phyloP scores from a whole-genome alignment of 2,113 vertebrate genomes.

The Oryzias woworae region DNA sequence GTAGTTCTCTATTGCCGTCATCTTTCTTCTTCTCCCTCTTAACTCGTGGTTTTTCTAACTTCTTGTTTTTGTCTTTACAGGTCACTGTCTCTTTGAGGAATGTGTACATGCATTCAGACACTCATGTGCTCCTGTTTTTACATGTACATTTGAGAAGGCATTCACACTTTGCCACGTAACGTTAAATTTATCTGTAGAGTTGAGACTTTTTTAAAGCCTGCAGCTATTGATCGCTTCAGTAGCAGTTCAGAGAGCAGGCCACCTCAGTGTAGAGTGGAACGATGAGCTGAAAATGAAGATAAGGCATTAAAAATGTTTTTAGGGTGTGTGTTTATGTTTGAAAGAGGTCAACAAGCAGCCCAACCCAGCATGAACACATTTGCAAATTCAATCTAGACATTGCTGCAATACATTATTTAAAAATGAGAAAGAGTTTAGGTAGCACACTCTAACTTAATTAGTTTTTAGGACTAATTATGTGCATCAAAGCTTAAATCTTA shows the following conservation, averaged over 20 bases:
- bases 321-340: conserved; percentile 5
- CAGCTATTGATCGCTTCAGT: conserved; percentile 19
- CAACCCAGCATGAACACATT: conserved; percentile 26
- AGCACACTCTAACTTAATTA: not conserved
- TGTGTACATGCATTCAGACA: conserved; percentile 18
- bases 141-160: conserved; percentile 6
- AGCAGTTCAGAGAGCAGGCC: conserved; percentile 23
- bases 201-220: conserved; percentile 15
- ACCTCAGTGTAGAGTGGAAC: conserved; percentile 30
- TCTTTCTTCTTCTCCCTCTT: conserved; percentile 32
- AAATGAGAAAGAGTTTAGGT: conserved; percentile 45
- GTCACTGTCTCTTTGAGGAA: conserved; percentile 35
- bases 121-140: conserved; percentile 6
- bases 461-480: too few species aligned
- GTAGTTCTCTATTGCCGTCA: conserved; percentile 51
- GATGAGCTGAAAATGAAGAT: conserved; percentile 31
- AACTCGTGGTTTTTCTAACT: conserved; percentile 44
- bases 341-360: conserved; percentile 42
- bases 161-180: not conserved
- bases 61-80: conserved; percentile 55
- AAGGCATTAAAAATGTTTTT: conserved; percentile 22
- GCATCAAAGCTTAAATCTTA: too few species aligned
- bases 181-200: conserved; percentile 22
- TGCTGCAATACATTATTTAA: conserved; percentile 24
- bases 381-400: conserved; percentile 28